Base-by-base conservation (phyloP, 1,140 invertebrate species). In the Macrosteles quadrilineatus region DNA sequence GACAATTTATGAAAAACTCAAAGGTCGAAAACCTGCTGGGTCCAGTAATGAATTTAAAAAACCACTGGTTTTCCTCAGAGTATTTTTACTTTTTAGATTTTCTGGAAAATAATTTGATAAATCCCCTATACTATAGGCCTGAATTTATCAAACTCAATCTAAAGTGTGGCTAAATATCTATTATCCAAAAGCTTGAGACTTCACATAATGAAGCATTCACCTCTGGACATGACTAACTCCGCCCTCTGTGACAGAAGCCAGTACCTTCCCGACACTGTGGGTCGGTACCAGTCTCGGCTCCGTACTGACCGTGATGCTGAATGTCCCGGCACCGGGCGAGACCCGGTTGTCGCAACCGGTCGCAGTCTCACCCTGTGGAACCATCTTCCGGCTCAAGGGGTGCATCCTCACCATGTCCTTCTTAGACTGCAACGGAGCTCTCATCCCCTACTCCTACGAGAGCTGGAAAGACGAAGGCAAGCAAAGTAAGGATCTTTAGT, bases 211-310 rank as follows among this genome's bases (percentile, higher is more conserved):
- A 6, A 19, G 25, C 69, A 73, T 72, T 73, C 73, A 43, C 77
- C 36, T 11, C 9, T 43, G 36, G 9, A 43, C 36, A 43, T 43
- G 9, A 43, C 36, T n/a, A n/a, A 36, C 14, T 36, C 32, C 32
- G 23, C 30, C 25, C 32, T 47, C 45, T 40, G 63, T 65, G 80
- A 32, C 80, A 96, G 94, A 96, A 84, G 87, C 89, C 82, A 82
- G 83, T 80, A 82, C 84, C 81, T 83, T 87, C 79, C 94, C 96
- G 73, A 97, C 95, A 74, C 82, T 98, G 73, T 98, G 96, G 96
- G 91, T 98, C 75, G 96, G 96, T 75, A 98, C 96, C 69, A 97
- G 93, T 82, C 85, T 95, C 76, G 97, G 97, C 75, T 97, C 96
- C 55, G 93, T 98, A 78, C 86, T 98, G 76, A 95, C 94, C 62